Evolutionary conservation across 2,797 vertebrate genomes (phyloP).

Genomic region (Lacerta viridis): DNA sequence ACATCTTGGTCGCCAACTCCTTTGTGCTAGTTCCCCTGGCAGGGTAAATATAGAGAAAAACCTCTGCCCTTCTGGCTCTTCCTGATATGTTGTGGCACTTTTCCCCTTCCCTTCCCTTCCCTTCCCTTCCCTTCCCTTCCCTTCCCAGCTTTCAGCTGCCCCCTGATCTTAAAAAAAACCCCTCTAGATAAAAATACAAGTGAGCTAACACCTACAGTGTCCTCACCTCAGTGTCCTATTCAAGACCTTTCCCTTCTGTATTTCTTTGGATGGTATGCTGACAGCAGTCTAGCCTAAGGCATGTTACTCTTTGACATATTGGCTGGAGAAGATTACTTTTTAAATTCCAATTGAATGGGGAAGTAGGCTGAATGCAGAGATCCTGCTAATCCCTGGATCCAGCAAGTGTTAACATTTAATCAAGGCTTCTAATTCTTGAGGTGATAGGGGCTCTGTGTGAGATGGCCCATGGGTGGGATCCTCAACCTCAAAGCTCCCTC

Average conservation of each 20-base stretch:
- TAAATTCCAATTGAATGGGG: too few relatives aligned
- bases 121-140: too few relatives aligned
- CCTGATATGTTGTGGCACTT: too few relatives aligned
- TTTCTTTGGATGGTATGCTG: background rate
- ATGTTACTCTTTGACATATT: slow-evolving; percentile 43
- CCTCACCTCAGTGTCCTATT: background rate
- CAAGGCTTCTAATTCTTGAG: too few relatives aligned
- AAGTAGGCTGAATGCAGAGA: too few relatives aligned
- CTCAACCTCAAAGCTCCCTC: too few relatives aligned
- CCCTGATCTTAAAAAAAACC: background rate
- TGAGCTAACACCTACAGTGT: background rate
- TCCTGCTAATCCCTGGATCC: too few relatives aligned
- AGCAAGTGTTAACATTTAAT: too few relatives aligned
- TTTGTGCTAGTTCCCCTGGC: too few relatives aligned
- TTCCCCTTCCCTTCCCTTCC: background rate
- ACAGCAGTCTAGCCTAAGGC: slow-evolving; percentile 41
- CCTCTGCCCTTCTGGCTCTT: background rate
- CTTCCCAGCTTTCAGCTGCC: background rate
- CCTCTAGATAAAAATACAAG: background rate
- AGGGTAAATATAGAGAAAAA: too few relatives aligned
- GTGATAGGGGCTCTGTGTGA: too few relatives aligned
- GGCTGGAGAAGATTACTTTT: slow-evolving; percentile 54
- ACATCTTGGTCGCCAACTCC: background rate
- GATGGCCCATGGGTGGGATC: too few relatives aligned
- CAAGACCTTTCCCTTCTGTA: background rate